Conservation (phyloP, 30 jellyfish, hydroid and myxozoan genomes). For the Pelagia noctiluca region DNA sequence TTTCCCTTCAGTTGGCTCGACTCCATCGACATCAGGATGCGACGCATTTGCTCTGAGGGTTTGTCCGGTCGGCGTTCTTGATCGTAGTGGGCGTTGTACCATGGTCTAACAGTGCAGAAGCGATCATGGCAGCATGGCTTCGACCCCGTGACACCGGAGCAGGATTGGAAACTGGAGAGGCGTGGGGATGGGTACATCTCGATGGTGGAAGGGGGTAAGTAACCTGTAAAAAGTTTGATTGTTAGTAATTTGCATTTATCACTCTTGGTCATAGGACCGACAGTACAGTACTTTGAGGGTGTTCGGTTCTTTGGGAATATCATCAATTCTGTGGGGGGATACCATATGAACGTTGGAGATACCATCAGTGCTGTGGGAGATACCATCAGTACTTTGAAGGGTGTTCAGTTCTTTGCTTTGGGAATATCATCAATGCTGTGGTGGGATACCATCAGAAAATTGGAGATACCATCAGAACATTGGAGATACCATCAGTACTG, state of each 20-base stretch:
- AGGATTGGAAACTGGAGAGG: slow-evolving; percentile 65
- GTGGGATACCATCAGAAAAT: no score
- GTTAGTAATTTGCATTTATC: not conserved
- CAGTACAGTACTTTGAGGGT: not conserved
- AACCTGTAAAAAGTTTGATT: slow-evolving; percentile 9
- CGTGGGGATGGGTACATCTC: slow-evolving; percentile 76
- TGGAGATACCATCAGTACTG: no score
- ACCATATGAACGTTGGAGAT: no score
- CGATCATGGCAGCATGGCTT: slow-evolving; percentile 86
- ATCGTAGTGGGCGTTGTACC: slow-evolving; percentile 64
- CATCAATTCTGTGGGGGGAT: no score
- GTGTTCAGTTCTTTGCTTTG: no score
- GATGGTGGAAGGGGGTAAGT: slow-evolving; percentile 12
- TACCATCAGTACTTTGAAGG: no score
- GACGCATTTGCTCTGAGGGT: slow-evolving; percentile 53
- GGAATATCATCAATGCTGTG: no score
- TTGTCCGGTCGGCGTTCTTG: slow-evolving; percentile 61
- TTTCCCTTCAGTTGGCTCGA: slow-evolving; percentile 51
- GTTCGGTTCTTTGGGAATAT: not conserved
- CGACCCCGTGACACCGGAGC: slow-evolving; percentile 50
- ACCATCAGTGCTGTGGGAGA: no score
- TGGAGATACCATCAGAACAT: no score
- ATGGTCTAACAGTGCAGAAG: slow-evolving; percentile 70
- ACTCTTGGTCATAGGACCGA: not conserved
- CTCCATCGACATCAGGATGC: slow-evolving; percentile 46